Percentiles rank a stretch among this genome's conserved stretches.
phyloP scores from a whole-genome alignment of 2,113 vertebrate genomes.

The Hypocryptadius cinnamomeus region DNA sequence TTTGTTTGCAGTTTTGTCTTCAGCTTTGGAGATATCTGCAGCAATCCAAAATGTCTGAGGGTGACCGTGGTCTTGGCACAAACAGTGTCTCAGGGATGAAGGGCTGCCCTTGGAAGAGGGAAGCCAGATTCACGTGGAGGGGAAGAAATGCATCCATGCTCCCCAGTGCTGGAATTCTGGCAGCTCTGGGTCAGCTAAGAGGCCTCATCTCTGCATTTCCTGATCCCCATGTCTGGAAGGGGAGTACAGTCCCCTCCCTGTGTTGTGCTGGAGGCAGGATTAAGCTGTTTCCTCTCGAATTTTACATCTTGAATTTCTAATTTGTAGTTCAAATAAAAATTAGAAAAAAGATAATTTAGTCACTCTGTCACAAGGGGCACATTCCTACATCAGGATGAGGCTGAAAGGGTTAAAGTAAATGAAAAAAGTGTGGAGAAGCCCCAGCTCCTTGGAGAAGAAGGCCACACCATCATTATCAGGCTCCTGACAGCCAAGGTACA shows the following conservation, averaged over 20 bases:
- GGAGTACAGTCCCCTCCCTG: not conserved
- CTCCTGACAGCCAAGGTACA: slow-evolving; percentile 41
- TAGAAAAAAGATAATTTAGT: no score
- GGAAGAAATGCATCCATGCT: not conserved
- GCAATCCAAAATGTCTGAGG: not conserved
- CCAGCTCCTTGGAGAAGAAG: not conserved
- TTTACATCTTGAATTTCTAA: no score
- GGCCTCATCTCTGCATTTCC: not conserved
- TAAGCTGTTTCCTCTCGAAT: no score
- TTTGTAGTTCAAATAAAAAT: no score
- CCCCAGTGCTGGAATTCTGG: not conserved
- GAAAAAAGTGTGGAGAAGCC: not conserved
- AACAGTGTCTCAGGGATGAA: rapidly evolving
- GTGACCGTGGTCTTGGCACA: rapidly evolving
- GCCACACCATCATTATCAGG: not conserved
- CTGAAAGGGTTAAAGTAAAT: not conserved
- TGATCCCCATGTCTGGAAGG: not conserved
- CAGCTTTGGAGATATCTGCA: not conserved
- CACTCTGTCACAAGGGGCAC: not conserved
- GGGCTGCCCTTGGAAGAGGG: not conserved
- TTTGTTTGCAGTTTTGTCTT: not conserved
- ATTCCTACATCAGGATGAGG: not conserved
- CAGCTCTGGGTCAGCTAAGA: not conserved
- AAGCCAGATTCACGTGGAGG: not conserved
- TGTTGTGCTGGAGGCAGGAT: not conserved